Evolutionary conservation across 2,113 vertebrate genomes (phyloP).

Genomic region (Halcyon senegalensis): DNA sequence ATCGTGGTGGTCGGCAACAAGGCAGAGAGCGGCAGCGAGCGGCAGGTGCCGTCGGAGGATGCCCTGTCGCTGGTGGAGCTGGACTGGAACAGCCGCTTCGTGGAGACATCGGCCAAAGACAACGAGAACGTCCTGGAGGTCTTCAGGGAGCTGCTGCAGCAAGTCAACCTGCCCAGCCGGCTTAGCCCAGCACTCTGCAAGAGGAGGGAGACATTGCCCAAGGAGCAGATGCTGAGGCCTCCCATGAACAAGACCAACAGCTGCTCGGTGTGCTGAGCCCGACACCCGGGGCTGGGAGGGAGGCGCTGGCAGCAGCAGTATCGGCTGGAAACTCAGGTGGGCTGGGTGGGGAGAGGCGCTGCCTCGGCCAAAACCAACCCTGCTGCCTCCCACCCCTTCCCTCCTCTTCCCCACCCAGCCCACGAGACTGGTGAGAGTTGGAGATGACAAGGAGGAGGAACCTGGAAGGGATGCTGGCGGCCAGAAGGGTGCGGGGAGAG

Average conservation of each 20-base stretch:
- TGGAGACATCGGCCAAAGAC: conserved; percentile 90
- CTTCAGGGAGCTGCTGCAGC: conserved; percentile 88
- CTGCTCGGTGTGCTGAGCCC: conserved; percentile 83
- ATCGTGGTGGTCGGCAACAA: conserved; percentile 93
- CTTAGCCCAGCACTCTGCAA: conserved; percentile 84
- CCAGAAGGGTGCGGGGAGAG: background rate
- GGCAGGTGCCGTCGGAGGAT: conserved; percentile 78
- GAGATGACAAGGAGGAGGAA: background rate
- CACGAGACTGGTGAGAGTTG: background rate
- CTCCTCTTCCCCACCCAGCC: background rate
- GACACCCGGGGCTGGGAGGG: rapidly evolving
- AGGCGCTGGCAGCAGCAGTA: background rate
- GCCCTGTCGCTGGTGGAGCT: conserved; percentile 85
- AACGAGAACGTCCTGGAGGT: conserved; percentile 88
- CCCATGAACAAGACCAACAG: conserved; percentile 96
- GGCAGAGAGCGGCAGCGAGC: conserved; percentile 73
- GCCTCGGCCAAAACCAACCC: background rate
- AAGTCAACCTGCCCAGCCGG: conserved; percentile 82
- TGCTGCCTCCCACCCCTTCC: background rate
- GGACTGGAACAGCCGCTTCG: conserved; percentile 90
- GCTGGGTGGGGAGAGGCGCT: background rate
- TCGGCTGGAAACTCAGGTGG: background rate
- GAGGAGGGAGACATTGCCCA: conserved; percentile 89
- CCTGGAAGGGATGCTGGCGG: background rate
- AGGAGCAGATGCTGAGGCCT: conserved; percentile 76